phyloP scores from a whole-genome alignment of 2,797 vertebrate genomes.

The Carcharodon carcharias region DNA sequence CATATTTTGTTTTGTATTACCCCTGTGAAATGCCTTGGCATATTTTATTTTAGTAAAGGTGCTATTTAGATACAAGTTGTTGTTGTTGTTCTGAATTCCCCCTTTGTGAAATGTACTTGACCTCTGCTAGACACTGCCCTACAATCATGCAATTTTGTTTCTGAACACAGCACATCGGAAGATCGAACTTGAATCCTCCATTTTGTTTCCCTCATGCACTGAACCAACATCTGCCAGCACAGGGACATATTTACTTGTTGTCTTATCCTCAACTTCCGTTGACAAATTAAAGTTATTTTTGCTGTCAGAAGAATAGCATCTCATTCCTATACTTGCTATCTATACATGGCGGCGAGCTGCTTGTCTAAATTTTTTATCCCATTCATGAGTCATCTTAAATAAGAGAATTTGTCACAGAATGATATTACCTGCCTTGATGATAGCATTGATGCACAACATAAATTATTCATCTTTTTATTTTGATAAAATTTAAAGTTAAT shows the following conservation, averaged over 20 bases:
- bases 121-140: not conserved
- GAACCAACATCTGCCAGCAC: not conserved
- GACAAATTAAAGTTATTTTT: not conserved
- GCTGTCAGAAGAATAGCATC: not conserved
- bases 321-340: not conserved
- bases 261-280: not conserved
- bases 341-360: not conserved
- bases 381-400: not conserved
- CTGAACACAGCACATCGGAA: not conserved
- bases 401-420: not conserved
- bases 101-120: not conserved
- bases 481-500: not conserved
- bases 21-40: too few species aligned
- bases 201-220: not conserved
- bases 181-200: not conserved
- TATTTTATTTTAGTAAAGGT: too few species aligned
- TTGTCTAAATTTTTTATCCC: not conserved
- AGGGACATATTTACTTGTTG: not conserved
- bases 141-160: not conserved
- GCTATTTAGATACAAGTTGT: too few species aligned
- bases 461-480: not conserved
- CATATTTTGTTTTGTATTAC: too few species aligned
- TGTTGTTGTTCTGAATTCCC: not conserved
- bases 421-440: not conserved
- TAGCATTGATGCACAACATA: not conserved